A percentile compares a stretch with the other conserved stretches of the same genome.
phyloP scores from a whole-genome alignment of 2,797 vertebrate genomes.

The Loris lydekkerianus region DNA sequence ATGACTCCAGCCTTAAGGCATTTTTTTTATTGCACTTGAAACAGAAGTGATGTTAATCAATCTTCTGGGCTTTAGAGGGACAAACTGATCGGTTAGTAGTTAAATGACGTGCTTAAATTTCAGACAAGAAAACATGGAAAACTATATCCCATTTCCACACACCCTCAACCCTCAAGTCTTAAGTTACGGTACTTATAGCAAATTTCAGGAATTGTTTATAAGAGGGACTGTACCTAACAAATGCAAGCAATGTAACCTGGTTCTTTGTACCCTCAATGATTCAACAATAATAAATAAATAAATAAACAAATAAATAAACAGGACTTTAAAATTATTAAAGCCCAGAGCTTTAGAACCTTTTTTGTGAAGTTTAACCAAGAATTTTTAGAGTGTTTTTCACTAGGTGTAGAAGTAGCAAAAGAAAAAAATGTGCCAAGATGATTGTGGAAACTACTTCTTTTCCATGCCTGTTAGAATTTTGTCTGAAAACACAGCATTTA shows the following conservation, averaged over 20 bases:
- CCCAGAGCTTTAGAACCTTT: neutral
- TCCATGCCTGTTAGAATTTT: neutral
- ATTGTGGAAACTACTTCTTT: neutral
- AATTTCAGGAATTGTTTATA: neutral
- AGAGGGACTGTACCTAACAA: neutral
- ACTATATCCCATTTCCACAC: neutral
- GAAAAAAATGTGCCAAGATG: neutral
- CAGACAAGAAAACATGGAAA: neutral
- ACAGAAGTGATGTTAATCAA: neutral
- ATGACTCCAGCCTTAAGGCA: neutral
- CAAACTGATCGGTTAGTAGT: neutral
- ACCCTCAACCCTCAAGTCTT: neutral
- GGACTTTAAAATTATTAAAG: neutral
- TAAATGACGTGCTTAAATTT: neutral
- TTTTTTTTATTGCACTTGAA: conserved; percentile 37
- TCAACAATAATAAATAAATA: no score
- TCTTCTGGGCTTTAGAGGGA: neutral
- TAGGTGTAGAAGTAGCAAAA: neutral
- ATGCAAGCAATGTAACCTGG: no score
- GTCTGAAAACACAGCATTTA: neutral
- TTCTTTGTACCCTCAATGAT: no score
- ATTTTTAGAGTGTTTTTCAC: neutral
- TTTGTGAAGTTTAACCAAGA: neutral
- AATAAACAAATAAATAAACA: no score
- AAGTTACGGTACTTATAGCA: neutral